phyloP scores from a whole-genome alignment of 1,140 invertebrate genomes.

The Lutraria rhynchaena region DNA sequence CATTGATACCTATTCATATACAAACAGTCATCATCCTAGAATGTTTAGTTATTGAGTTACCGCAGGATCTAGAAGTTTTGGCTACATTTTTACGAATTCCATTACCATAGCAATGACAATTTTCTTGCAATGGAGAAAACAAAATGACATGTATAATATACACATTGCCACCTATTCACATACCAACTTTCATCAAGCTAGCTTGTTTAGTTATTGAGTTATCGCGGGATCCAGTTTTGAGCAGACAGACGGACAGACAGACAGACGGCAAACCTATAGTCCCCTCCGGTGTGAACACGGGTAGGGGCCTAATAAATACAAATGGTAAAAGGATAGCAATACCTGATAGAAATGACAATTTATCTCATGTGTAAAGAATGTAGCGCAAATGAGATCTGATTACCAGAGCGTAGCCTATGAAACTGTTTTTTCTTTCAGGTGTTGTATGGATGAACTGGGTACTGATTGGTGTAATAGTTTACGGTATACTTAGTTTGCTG shows the following conservation, averaged over 20 bases:
- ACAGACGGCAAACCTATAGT: neutral
- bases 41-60: too few species aligned
- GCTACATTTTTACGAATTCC: too few species aligned
- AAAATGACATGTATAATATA: too few species aligned
- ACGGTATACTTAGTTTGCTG: neutral
- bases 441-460: slow-evolving; percentile 46
- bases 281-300: neutral
- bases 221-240: too few species aligned
- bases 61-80: too few species aligned
- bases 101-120: too few species aligned
- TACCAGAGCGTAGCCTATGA: neutral
- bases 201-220: too few species aligned
- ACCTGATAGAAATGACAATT: neutral
- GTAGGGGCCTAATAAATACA: neutral
- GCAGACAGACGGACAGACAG: neutral
- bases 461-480: slow-evolving; percentile 2
- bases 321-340: neutral
- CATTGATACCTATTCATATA: too few species aligned
- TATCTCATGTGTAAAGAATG: neutral
- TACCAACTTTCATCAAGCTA: too few species aligned
- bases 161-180: too few species aligned
- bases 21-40: too few species aligned
- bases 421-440: slow-evolving; percentile 8
- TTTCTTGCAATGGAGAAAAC: too few species aligned
- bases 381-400: neutral